Evolutionary conservation across 2,888 invertebrate species (phyloP).

Genomic region (Mylabris sibirica): DNA sequence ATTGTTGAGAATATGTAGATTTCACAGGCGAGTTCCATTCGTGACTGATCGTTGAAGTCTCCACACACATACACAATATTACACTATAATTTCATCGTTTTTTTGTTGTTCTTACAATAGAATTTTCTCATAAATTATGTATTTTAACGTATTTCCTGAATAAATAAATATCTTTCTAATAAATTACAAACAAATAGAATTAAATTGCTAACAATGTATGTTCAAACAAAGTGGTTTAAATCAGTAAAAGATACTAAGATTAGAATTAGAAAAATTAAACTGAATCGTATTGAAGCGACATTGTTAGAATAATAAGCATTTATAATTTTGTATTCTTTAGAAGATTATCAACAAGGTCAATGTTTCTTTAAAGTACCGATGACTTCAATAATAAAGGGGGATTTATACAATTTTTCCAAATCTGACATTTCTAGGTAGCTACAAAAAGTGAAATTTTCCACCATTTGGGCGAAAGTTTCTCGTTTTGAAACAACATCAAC

Average conservation of each 20-base stretch:
- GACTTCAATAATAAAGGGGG: background rate
- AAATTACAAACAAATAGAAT: background rate
- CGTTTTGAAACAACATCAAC: background rate
- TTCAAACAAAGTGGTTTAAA: background rate
- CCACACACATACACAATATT: background rate
- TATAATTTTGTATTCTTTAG: background rate
- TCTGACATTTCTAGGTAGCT: background rate
- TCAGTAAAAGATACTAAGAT: background rate
- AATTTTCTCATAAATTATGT: background rate
- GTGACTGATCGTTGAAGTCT: background rate
- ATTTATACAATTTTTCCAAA: background rate
- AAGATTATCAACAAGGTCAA: conserved; percentile 11
- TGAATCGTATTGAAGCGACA: background rate
- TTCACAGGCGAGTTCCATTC: background rate
- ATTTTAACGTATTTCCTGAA: background rate
- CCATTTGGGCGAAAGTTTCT: background rate
- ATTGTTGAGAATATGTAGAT: background rate
- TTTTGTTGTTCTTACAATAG: background rate
- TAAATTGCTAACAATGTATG: background rate
- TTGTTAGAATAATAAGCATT: background rate
- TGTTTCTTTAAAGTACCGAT: conserved; percentile 6
- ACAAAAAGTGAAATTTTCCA: background rate
- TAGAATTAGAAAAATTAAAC: conserved; percentile 5
- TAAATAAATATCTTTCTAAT: background rate
- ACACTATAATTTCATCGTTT: background rate